Base-by-base conservation (phyloP, 2,113 vertebrate species). In the Castor canadensis region DNA sequence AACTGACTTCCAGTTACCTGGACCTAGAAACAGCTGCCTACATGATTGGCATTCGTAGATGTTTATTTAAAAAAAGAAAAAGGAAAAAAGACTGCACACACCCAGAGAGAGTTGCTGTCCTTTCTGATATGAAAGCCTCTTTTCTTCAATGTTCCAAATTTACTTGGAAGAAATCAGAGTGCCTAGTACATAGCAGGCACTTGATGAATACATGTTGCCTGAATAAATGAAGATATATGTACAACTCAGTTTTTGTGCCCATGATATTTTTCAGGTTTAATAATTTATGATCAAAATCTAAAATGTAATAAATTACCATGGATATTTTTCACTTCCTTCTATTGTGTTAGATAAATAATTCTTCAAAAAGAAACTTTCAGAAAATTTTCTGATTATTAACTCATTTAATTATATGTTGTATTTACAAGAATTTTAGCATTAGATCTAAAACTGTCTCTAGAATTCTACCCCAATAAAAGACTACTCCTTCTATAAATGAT, bases 231-330 rank as follows among this genome's bases (percentile, higher is more conserved):
- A 96, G 96, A 95, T 96, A 52, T 45, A 96, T 89, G 22, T 5
- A 64, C 56, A 93, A 72, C 54, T 87, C 49, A 11, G 73, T 69
- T 94, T 94, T 82, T 87, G 20, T 89, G 72, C 45, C 95, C 83
- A 76, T 80, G 58, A 75, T 88, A 96, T 96, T 94, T 95, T 96
- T 95, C 92, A 96, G 45, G 20, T 89, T 97, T 95, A 96, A 96
- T 97, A 93, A 97, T 96, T 95, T 92, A 96, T 92, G 49, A 64
- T 76, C 87, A 92, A 94, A 96, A 92, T 38, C 89, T 92, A 89
- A 84, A 40, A 86, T 6, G 89, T 72, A 77, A 96, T 87, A 95
- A 91, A 96, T 97, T 89, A 89, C 7, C 10, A 38, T 30, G 47
- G 40, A 67, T 56, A 79, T 64, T 91, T 94, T 45, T 66, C 62